phyloP scores from a whole-genome alignment of 30 jellyfish, hydroid and myxozoan genomes.

The Pelagia noctiluca region DNA sequence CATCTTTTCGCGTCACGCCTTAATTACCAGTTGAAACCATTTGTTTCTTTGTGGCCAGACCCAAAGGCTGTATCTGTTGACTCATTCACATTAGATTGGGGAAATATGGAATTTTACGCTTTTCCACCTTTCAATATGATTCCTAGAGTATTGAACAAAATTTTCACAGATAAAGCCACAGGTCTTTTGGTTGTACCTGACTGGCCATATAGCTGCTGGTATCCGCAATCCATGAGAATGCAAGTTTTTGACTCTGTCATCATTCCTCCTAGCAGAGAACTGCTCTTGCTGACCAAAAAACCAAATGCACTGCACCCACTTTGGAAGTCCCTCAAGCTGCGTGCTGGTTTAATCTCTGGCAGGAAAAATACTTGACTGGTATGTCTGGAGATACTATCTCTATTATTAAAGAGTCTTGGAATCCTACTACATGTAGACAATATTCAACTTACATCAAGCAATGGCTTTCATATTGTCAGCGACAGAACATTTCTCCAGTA shows the following conservation, averaged over 20 bases:
- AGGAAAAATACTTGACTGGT: neutral
- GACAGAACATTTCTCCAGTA: neutral
- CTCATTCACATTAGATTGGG: constrained; percentile 23
- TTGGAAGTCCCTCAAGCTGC: constrained; percentile 13
- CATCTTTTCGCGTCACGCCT: constrained; percentile 19
- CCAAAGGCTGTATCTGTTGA: constrained; percentile 15
- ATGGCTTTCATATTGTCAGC: neutral
- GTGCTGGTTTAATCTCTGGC: neutral
- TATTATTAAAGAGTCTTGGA: neutral
- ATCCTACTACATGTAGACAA: neutral
- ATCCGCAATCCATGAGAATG: neutral
- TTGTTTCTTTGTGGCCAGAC: constrained; percentile 23
- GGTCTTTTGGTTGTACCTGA: constrained; percentile 36
- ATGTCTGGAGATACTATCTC: neutral
- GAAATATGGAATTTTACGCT: constrained; percentile 15
- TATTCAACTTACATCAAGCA: neutral
- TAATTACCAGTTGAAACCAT: constrained; percentile 2
- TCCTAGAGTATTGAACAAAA: constrained; percentile 1
- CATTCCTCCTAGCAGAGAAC: constrained; percentile 30
- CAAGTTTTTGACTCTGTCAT: neutral
- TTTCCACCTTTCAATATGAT: constrained; percentile 35
- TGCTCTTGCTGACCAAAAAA: constrained; percentile 21
- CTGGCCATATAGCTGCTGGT: constrained; percentile 47
- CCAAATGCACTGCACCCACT: constrained; percentile 26
- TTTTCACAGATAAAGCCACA: neutral